Conservation (phyloP, 2,113 vertebrate genomes). For the Origma solitaria region DNA sequence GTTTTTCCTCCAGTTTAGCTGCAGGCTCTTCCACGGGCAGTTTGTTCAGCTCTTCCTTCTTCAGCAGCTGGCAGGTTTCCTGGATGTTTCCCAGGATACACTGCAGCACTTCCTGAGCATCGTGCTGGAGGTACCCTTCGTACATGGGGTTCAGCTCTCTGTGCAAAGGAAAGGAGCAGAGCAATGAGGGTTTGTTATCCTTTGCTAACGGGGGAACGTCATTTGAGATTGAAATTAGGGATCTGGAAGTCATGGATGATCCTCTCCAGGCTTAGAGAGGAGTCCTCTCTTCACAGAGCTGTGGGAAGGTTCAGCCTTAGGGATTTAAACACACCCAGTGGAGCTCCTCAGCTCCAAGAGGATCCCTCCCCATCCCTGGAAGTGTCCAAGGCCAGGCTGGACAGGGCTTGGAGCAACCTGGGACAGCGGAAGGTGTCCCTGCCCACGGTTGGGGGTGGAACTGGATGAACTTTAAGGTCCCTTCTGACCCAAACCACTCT, state of each 20-base stretch:
- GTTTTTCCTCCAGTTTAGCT: slow-evolving; percentile 26
- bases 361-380: background rate
- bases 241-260: background rate
- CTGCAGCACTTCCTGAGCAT: slow-evolving; percentile 96
- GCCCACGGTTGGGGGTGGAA: background rate
- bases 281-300: background rate
- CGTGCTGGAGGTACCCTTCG: slow-evolving; percentile 95
- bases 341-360: background rate
- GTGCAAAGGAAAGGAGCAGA: background rate
- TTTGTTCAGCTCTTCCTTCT: slow-evolving; percentile 79
- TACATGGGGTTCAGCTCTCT: slow-evolving; percentile 99
- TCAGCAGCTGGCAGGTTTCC: slow-evolving; percentile 89
- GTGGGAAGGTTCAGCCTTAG: rapidly evolving
- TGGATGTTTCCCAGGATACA: slow-evolving; percentile 95
- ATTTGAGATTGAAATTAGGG: background rate
- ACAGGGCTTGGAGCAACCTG: background rate
- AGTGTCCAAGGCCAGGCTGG: background rate
- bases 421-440: background rate
- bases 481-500: background rate
- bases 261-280: background rate
- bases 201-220: background rate
- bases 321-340: background rate
- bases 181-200: background rate
- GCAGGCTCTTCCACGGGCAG: slow-evolving; percentile 36
- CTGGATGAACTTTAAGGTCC: background rate